Evolutionary conservation across 2,113 vertebrate genomes (phyloP).

Genomic region (Gasterosteus nipponicus): DNA sequence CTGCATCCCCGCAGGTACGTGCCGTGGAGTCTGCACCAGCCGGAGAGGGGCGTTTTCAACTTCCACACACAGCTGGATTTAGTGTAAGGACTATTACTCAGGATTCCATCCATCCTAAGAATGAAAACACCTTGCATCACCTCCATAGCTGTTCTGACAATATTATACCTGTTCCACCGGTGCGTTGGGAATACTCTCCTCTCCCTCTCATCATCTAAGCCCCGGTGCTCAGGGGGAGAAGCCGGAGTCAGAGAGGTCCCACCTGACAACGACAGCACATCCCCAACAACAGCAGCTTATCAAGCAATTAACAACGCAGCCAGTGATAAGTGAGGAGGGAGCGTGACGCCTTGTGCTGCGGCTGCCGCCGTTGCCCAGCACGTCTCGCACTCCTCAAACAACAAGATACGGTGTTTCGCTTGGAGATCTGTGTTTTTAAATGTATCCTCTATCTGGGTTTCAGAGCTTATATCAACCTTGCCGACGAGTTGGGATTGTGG

Average conservation of each 20-base stretch:
- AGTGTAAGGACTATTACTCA: constrained; percentile 77
- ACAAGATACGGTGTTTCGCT: neutral
- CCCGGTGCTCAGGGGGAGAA: constrained; percentile 51
- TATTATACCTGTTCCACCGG: neutral
- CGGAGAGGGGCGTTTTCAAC: constrained; percentile 85
- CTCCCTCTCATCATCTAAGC: constrained; percentile 38
- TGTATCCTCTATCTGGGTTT: constrained; percentile 37
- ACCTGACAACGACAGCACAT: constrained; percentile 66
- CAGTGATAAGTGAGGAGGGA: constrained; percentile 27
- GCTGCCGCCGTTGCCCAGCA: constrained; percentile 22
- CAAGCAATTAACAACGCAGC: constrained; percentile 42
- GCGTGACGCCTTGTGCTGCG: neutral
- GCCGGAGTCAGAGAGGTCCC: constrained; percentile 34
- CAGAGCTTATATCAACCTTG: constrained; percentile 89
- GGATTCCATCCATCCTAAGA: neutral
- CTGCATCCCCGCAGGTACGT: constrained; percentile 82
- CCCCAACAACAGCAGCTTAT: constrained; percentile 65
- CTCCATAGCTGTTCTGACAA: constrained; percentile 9
- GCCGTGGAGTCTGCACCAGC: constrained; percentile 93
- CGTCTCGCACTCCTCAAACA: constrained; percentile 12
- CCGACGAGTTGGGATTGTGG: constrained; percentile 89
- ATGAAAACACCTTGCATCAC: neutral
- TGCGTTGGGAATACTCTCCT: constrained; percentile 36
- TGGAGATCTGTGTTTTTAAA: neutral
- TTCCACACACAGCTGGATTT: constrained; percentile 90